phyloP scores from a whole-genome alignment of 2,888 invertebrate genomes.

The Oscheius sp. region DNA sequence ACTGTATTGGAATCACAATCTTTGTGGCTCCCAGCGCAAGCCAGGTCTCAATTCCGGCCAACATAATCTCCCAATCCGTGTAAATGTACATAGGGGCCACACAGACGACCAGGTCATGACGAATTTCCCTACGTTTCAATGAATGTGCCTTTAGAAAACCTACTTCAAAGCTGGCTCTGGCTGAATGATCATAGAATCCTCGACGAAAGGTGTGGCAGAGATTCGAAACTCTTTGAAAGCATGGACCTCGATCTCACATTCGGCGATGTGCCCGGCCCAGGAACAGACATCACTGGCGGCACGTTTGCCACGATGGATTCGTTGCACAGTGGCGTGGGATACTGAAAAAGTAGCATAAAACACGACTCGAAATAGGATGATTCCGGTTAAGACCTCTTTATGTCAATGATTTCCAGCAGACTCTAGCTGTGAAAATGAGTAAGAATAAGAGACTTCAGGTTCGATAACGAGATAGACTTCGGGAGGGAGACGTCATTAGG shows the following conservation, averaged over 20 bases:
- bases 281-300: slow-evolving; percentile 70
- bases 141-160: background rate
- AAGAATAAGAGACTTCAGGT: no score
- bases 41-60: slow-evolving; percentile 67
- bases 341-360: slow-evolving; percentile 36
- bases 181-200: slow-evolving; percentile 51
- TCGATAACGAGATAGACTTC: no score
- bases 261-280: slow-evolving; percentile 71
- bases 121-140: slow-evolving; percentile 37
- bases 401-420: no score
- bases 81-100: slow-evolving; percentile 73
- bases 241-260: slow-evolving; percentile 64
- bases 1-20: slow-evolving; percentile 69
- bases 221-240: slow-evolving; percentile 56
- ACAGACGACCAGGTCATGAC: slow-evolving; percentile 67
- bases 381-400: no score
- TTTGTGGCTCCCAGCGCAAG: slow-evolving; percentile 70
- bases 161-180: slow-evolving; percentile 52
- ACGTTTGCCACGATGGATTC: slow-evolving; percentile 62
- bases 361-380: no score
- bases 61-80: slow-evolving; percentile 72
- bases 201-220: slow-evolving; percentile 54
- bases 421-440: no score
- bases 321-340: slow-evolving; percentile 51
- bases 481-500: no score